phyloP scores from a whole-genome alignment of 2,113 vertebrate genomes.

The Rousettus leschenaultii region DNA sequence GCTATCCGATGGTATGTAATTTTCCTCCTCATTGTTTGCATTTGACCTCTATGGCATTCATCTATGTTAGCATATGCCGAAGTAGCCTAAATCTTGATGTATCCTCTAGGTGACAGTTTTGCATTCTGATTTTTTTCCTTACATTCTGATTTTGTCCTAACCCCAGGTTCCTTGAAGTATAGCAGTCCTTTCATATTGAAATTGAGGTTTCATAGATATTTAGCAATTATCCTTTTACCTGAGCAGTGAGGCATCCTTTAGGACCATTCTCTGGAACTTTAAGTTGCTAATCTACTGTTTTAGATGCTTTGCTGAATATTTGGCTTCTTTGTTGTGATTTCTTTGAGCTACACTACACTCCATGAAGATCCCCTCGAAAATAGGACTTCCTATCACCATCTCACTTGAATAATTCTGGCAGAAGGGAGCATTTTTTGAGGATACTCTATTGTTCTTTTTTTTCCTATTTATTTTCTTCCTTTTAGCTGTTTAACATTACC shows the following conservation, averaged over 20 bases:
- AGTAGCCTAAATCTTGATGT: neutral
- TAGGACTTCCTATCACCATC: neutral
- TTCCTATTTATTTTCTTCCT: neutral
- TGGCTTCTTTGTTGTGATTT: neutral
- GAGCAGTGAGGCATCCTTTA: neutral
- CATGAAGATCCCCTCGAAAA: neutral
- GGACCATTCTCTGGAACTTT: neutral
- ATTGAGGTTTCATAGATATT: neutral
- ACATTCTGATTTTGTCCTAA: neutral
- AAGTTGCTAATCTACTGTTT: neutral
- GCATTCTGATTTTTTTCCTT: neutral
- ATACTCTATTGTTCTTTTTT: neutral
- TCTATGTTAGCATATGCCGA: neutral
- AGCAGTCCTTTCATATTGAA: neutral
- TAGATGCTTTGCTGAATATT: neutral
- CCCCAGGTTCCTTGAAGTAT: neutral
- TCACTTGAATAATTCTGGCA: neutral
- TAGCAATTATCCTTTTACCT: neutral
- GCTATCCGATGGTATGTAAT: neutral
- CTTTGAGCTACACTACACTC: neutral
- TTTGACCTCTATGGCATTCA: neutral
- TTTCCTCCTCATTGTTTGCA: neutral
- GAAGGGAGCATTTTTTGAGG: neutral
- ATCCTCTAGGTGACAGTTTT: neutral
- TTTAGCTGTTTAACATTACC: neutral